Percentiles rank a stretch among this genome's conserved stretches.
These are phyloP conservation scores for Athripsodes cinereus DNA, from an alignment of 2,888 invertebrate genomes.

Conservation along the genomic window DNA sequence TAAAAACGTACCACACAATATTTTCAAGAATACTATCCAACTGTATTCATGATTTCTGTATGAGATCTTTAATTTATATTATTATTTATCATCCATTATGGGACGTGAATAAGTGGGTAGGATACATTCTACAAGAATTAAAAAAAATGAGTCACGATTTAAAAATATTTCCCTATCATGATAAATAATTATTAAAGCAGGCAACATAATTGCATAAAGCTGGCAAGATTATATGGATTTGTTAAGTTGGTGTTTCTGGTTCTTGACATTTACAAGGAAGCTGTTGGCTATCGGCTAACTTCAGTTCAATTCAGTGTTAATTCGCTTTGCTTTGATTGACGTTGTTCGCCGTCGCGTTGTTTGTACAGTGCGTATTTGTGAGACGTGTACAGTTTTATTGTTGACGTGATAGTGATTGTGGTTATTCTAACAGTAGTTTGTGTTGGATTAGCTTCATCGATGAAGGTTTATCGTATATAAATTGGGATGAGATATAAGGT, in stretches of 20 bases:
- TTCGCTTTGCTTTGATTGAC: conserved; percentile 11
- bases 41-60: too few species aligned
- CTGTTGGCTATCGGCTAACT: background rate
- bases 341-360: conserved; percentile 14
- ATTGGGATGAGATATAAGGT: conserved; percentile 27
- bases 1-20: too few species aligned
- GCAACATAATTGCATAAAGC: background rate
- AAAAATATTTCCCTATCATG: too few species aligned
- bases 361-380: conserved; percentile 11
- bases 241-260: background rate
- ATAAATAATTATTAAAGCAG: too few species aligned
- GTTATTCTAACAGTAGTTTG: conserved; percentile 9
- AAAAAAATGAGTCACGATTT: too few species aligned
- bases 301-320: conserved; percentile 28
- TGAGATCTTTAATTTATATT: too few species aligned
- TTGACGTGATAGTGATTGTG: conserved; percentile 17
- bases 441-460: conserved; percentile 17
- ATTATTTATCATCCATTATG: too few species aligned
- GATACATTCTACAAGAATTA: too few species aligned
- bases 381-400: conserved; percentile 22
- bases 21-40: too few species aligned
- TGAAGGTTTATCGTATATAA: conserved; percentile 18
- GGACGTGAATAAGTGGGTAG: too few species aligned
- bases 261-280: background rate
- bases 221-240: background rate